These are phyloP conservation scores for Scaptomyza hsui DNA, from an alignment of 1,140 invertebrate genomes.

Conservation along the genomic window DNA sequence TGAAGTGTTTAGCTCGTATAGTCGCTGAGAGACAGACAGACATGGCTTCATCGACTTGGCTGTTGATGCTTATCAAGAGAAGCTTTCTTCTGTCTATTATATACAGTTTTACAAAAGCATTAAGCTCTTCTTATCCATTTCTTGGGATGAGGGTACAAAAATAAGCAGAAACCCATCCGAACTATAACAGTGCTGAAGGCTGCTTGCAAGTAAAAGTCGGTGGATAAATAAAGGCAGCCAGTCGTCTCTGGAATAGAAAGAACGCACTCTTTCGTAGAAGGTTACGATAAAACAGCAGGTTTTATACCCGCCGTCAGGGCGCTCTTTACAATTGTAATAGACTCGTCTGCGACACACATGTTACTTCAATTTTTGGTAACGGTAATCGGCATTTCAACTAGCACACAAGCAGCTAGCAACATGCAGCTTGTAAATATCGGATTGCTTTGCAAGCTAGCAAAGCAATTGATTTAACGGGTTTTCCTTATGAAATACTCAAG, in stretches of 20 bases:
- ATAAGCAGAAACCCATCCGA: too few species aligned
- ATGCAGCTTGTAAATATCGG: conserved; percentile 13
- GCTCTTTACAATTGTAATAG: conserved; percentile 54
- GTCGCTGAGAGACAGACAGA: too few species aligned
- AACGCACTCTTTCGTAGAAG: conserved; percentile 38
- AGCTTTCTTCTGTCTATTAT: too few species aligned
- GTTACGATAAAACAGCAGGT: conserved; percentile 16
- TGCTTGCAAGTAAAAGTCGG: conserved; percentile 72
- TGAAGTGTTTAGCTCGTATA: too few species aligned
- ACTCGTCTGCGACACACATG: conserved; percentile 57
- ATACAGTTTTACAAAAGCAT: too few species aligned
- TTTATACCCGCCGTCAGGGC: too few species aligned
- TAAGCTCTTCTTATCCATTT: too few species aligned
- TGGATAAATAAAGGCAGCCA: conserved; percentile 46
- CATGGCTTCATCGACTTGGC: too few species aligned
- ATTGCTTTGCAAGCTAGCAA: conserved; percentile 16
- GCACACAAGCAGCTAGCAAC: conserved; percentile 13
- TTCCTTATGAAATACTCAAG: too few species aligned
- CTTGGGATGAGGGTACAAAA: too few species aligned
- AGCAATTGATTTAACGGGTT: conserved; percentile 39
- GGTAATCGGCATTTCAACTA: conserved; percentile 52
- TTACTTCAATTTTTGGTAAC: conserved; percentile 77
- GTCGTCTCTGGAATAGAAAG: conserved; percentile 80
- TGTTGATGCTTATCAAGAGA: too few species aligned
- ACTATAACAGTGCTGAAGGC: conserved; percentile 55